These are phyloP conservation scores for Zosterops pallidus DNA, from an alignment of 2,113 vertebrate genomes.

Conservation along the genomic window DNA sequence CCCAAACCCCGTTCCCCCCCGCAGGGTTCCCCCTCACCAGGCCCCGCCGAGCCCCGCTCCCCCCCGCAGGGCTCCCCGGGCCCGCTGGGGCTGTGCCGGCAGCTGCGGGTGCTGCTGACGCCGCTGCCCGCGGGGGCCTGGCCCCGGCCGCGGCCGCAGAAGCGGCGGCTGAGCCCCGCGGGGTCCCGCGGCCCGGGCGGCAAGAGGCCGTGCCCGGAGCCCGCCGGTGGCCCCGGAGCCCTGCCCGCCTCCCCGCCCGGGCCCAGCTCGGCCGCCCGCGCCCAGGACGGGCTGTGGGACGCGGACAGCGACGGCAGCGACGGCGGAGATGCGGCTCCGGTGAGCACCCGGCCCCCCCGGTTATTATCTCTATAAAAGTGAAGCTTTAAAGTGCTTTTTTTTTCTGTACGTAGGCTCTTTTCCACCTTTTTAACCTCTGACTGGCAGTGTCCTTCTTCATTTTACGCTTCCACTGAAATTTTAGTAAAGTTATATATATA, in stretches of 20 bases:
- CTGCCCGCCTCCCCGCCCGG: not conserved
- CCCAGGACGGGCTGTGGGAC: not conserved
- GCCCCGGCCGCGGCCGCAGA: too few species aligned
- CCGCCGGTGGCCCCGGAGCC: too few species aligned
- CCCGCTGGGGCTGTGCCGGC: too few species aligned
- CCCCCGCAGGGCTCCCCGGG: too few species aligned
- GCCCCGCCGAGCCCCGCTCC: too few species aligned
- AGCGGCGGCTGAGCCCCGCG: not conserved
- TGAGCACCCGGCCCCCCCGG: not conserved
- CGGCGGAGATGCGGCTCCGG: not conserved
- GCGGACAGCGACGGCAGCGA: conserved; percentile 26
- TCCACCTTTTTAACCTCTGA: rapidly evolving
- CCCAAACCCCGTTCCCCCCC: too few species aligned
- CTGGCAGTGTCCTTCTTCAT: rapidly evolving
- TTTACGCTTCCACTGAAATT: not conserved
- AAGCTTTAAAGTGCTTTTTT: rapidly evolving
- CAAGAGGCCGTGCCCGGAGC: not conserved
- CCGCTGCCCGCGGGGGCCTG: too few species aligned
- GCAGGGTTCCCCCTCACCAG: too few species aligned
- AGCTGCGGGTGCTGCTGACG: too few species aligned
- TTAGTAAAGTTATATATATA: too few species aligned
- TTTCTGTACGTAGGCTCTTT: rapidly evolving
- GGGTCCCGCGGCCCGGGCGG: not conserved
- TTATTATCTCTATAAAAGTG: not conserved
- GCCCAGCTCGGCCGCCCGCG: not conserved